Conservation (phyloP, 2,113 vertebrate genomes). For the Microtus richardsoni region DNA sequence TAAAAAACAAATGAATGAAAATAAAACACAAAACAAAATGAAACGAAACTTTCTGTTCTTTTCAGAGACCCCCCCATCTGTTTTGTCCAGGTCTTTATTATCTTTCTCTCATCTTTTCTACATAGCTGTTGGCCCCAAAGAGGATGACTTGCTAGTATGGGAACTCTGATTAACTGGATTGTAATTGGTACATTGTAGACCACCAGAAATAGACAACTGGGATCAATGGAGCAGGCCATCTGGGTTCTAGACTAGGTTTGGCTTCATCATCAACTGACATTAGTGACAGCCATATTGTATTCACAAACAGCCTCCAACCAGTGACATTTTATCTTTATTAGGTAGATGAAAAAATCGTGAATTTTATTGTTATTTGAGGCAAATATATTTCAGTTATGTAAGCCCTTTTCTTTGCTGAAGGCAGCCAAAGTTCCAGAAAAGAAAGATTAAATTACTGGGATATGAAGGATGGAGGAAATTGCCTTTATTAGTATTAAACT, state of each 20-base stretch:
- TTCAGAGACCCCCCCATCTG: neutral
- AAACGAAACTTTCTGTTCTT: neutral
- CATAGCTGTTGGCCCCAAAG: neutral
- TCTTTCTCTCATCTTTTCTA: neutral
- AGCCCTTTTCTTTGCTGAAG: slow-evolving; percentile 65
- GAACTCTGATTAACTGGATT: neutral
- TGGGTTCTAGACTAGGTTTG: slow-evolving; percentile 21
- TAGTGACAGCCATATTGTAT: neutral
- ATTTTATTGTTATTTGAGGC: slow-evolving; percentile 16
- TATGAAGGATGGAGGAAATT: slow-evolving; percentile 56
- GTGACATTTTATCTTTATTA: slow-evolving; percentile 36
- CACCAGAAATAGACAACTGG: neutral
- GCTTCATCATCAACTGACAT: neutral
- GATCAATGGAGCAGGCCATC: neutral
- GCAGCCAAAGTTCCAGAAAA: slow-evolving; percentile 47
- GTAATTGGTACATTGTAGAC: neutral
- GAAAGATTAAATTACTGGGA: slow-evolving; percentile 60
- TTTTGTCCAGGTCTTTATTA: too few species aligned
- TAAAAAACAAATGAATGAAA: neutral
- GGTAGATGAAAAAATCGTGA: slow-evolving; percentile 27
- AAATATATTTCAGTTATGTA: slow-evolving; percentile 69
- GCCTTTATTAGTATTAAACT: slow-evolving; percentile 57
- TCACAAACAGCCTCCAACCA: slow-evolving; percentile 4
- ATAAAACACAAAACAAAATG: neutral
- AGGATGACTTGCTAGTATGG: neutral